Evolutionary conservation across 2,113 vertebrate genomes (phyloP).

Genomic region (Cottus gobio): DNA sequence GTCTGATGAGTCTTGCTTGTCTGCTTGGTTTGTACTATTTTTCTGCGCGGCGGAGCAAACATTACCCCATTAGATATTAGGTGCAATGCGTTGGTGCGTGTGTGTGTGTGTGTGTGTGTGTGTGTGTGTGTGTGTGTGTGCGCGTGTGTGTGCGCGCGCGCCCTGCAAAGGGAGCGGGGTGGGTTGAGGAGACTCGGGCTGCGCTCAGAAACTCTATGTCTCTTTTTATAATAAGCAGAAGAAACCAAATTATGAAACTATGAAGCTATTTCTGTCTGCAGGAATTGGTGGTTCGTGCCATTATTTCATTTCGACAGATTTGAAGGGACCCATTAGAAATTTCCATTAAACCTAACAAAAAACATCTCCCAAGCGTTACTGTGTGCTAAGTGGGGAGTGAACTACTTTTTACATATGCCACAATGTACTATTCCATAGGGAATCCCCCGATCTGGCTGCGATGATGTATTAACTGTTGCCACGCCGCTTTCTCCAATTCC

Average conservation of each 20-base stretch:
- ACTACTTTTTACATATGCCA: constrained; percentile 82
- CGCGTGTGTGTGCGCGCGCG: constrained; percentile 12
- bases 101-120: constrained; percentile 4
- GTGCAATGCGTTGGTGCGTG: constrained; percentile 32
- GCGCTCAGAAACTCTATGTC: constrained; percentile 42
- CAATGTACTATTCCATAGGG: constrained; percentile 75
- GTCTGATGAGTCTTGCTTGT: constrained; percentile 71
- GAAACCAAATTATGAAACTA: constrained; percentile 71
- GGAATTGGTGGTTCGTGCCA: constrained; percentile 68
- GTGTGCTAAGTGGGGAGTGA: constrained; percentile 81
- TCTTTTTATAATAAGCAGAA: constrained; percentile 54
- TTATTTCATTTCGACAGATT: constrained; percentile 80
- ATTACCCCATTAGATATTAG: constrained; percentile 57
- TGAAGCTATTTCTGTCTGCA: constrained; percentile 74
- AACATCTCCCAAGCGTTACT: constrained; percentile 78
- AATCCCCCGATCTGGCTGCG: constrained; percentile 69
- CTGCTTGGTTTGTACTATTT: constrained; percentile 70
- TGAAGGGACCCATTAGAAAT: constrained; percentile 80
- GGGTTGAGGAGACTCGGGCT: constrained; percentile 54
- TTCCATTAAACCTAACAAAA: constrained; percentile 80
- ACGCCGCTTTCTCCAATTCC: constrained; percentile 65
- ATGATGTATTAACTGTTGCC: constrained; percentile 80
- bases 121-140: constrained; percentile 17
- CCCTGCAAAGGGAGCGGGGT: constrained; percentile 37
- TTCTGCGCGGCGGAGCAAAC: constrained; percentile 71